phyloP scores from a whole-genome alignment of 1,140 invertebrate species.

The Agrilus planipennis region DNA sequence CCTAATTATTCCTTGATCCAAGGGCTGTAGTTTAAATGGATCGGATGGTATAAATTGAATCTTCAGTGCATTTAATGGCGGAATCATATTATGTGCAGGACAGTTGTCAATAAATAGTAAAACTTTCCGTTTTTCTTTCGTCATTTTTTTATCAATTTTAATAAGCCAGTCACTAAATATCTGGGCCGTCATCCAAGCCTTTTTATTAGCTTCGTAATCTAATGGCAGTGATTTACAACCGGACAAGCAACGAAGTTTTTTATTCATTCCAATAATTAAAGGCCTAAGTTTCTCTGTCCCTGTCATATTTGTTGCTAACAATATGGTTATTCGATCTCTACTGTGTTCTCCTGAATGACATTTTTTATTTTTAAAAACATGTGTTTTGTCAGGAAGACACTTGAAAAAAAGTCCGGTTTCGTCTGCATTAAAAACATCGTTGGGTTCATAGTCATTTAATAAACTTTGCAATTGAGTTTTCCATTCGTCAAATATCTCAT shows the following conservation, averaged over 20 bases:
- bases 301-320: conserved; percentile 5
- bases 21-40: conserved; percentile 36
- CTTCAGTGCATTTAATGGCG: conserved; percentile 4
- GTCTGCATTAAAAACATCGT: conserved; percentile 7
- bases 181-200: conserved; percentile 33
- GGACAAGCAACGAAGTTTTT: conserved; percentile 9
- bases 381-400: conserved; percentile 3
- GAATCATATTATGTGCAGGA: conserved; percentile 27
- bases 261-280: conserved; percentile 4
- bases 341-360: conserved; percentile 2
- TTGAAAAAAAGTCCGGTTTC: conserved; percentile 2
- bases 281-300: conserved; percentile 13
- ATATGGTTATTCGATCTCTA: conserved; percentile 3
- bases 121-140: conserved; percentile 32
- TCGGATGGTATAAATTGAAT: conserved; percentile 25
- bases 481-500: conserved; percentile 9
- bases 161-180: conserved; percentile 24
- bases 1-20: conserved; percentile 36
- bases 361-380: conserved; percentile 1
- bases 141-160: conserved; percentile 26
- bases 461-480: conserved; percentile 5
- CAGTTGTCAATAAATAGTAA: conserved; percentile 38
- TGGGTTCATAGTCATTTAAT: conserved; percentile 3
- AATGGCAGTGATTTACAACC: conserved; percentile 9
- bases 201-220: conserved; percentile 30